Base-by-base conservation (phyloP, 2,113 vertebrate genomes). In the Scartelaos histophorus region DNA sequence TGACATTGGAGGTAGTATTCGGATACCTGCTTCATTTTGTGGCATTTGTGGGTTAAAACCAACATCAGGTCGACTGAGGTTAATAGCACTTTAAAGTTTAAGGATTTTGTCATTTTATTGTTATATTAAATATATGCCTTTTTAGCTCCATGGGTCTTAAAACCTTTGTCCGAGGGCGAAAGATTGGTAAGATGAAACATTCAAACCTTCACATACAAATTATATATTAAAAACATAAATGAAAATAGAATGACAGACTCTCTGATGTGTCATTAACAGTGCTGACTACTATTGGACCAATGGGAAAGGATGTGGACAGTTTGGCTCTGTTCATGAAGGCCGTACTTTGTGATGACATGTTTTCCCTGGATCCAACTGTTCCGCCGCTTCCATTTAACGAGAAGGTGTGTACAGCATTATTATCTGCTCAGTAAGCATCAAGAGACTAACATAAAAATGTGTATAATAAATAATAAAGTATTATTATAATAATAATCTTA, bases 271-370 rank as follows among this genome's bases (percentile, higher is more conserved):
- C 10, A n/a, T 54, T 54, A 21, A 54, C 51, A 96, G 95, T 95
- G 66, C 10, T 47, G 0, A 54, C 84, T 3, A 82, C 90, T 0
- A 0, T 92, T 3, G 97, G 97, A 21, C 96, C 97, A 0, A 85
- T 97, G 93, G 96, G 92, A 0, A 91, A 87, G 53, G 95, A 98
- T 0, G 96, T 98, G 80, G 95, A 97, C 82, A 95, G 96, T 80
- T 90, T 99, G 89, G 95, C 90, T 3, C 83, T 97, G 53, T 97
- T 90, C 68, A 93, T 99, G 95, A 92, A 89, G 91, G 97, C 97
- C 0, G 82, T 98, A 78, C 94, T 99, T 11, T 95, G 93, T 21
- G 84, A 95, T 35, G 90, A 97, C 80, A 93, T 98, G 96, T 98
- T 98, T 84, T 78, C 21, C 10, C 84, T 98, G 91, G 97, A 99